Base-by-base conservation (phyloP, 2,797 vertebrate genomes). In the Vipera ursinii region DNA sequence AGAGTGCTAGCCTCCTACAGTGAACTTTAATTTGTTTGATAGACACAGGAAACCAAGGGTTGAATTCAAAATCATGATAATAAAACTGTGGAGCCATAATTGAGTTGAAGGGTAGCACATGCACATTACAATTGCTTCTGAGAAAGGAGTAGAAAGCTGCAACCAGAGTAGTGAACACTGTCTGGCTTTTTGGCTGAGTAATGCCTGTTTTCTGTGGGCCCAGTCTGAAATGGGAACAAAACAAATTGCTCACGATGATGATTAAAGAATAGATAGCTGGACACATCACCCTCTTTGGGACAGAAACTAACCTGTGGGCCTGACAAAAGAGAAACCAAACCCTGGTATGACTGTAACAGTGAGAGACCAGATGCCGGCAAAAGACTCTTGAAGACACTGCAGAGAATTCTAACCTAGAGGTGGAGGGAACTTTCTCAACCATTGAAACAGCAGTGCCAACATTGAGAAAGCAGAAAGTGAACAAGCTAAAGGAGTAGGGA, bases 21-120 rank as follows among this genome's bases (percentile, higher is more conserved):
- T 2, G 0, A 59, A 56, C 13, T 95, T 91, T 85, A 91, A 88
- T 63, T 89, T 93, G 32, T 89, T 15, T 55, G 59, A 73, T 88
- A 56, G 24, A 22, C 51, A 24, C 48, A 56, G 65, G 59, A 15
- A 44, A 51, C 60, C 87, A 13, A 3, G 69, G 32, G 87, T 90
- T 94, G 57, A 93, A 51, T 0, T 2, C 44, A 57, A 86, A 88
- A 86, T 32, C 63, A 56, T 57, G 0, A 28, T 87, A 38, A 55
- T 51, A 85, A 85, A 65, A 38, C 48, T 57, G 15, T 22, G 20
- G 17, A 4, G 17, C 82, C 61, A 44, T 17, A 61, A 44, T 10
- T 61, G 65, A 48, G 22, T 32, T 88, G 63, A 88, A 78, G 20
- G 28, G 44, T 53, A 73, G 55, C 28, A 28, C 44, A 8, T 6